Percentiles rank a stretch among this genome's conserved stretches.
Evolutionary conservation across 2,113 vertebrate genomes (phyloP).

Genomic region (Seriola quinqueradiata): DNA sequence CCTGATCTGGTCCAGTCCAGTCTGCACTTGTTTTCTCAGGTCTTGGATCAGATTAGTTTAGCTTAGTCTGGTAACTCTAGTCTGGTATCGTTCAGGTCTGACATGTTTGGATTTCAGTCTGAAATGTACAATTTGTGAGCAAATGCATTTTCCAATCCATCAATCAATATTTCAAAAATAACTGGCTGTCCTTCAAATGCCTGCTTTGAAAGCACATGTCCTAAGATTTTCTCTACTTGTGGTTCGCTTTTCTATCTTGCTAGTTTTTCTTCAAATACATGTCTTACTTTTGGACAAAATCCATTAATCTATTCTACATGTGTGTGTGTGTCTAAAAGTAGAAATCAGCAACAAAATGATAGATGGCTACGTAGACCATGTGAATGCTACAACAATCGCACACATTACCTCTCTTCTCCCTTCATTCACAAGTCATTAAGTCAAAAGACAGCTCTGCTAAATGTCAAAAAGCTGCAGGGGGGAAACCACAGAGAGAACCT

Average conservation of each 20-base stretch:
- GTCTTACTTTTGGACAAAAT: neutral
- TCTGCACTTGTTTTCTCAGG: slow-evolving; percentile 39
- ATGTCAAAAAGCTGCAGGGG: slow-evolving; percentile 75
- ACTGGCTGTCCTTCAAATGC: neutral
- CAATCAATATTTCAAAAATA: slow-evolving; percentile 9
- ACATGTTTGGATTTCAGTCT: slow-evolving; percentile 48
- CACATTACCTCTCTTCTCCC: slow-evolving; percentile 22
- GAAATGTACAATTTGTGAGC: slow-evolving; percentile 24
- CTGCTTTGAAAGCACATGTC: neutral
- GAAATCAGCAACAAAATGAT: slow-evolving; percentile 22
- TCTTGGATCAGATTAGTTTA: slow-evolving; percentile 34
- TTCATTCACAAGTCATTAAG: slow-evolving; percentile 64
- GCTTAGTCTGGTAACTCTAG: slow-evolving; percentile 44
- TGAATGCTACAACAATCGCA: slow-evolving; percentile 13
- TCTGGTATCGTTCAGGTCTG: slow-evolving; percentile 49
- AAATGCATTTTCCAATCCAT: slow-evolving; percentile 32
- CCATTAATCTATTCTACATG: neutral
- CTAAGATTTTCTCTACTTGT: neutral
- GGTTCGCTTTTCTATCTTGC: neutral
- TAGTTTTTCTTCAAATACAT: neutral
- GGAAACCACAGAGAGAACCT: slow-evolving; percentile 60
- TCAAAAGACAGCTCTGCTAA: slow-evolving; percentile 66
- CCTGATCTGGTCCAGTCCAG: slow-evolving; percentile 27
- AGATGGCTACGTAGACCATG: slow-evolving; percentile 13
- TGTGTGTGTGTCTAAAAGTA: slow-evolving; percentile 10